These are phyloP conservation scores for Saimiri boliviensis DNA, from an alignment of 2,113 vertebrate species.

Conservation along the genomic window DNA sequence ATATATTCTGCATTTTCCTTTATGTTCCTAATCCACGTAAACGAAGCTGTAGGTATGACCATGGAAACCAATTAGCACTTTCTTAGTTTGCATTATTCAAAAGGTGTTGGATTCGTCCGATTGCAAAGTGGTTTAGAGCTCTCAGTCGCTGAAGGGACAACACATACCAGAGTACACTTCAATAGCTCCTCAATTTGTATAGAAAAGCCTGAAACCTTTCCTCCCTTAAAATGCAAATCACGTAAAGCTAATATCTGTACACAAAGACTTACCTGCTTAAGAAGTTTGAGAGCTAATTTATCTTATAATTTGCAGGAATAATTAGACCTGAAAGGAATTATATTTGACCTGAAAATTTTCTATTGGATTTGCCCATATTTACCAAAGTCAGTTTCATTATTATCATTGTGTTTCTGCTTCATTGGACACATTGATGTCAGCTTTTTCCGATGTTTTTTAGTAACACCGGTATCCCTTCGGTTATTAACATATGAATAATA, in stretches of 20 bases:
- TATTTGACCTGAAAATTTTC: constrained; percentile 29
- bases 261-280: constrained; percentile 57
- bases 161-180: not conserved
- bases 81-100: constrained; percentile 67
- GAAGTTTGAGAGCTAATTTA: constrained; percentile 59
- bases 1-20: constrained; percentile 39
- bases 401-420: not conserved
- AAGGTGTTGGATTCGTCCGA: not conserved
- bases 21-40: constrained; percentile 41
- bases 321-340: constrained; percentile 23
- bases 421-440: not conserved
- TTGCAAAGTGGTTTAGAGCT: constrained; percentile 56
- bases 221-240: constrained; percentile 59
- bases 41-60: constrained; percentile 40
- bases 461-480: not conserved
- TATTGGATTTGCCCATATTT: not conserved
- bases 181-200: not conserved
- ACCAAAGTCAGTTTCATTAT: not conserved
- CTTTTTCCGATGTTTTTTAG: not conserved
- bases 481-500: not conserved
- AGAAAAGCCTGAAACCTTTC: not conserved
- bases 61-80: constrained; percentile 76
- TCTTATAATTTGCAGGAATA: constrained; percentile 53
- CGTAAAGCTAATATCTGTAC: constrained; percentile 1
- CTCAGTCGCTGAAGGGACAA: not conserved